Conservation (phyloP, 92 coral and sea anemone species). For the Porites cylindrica region DNA sequence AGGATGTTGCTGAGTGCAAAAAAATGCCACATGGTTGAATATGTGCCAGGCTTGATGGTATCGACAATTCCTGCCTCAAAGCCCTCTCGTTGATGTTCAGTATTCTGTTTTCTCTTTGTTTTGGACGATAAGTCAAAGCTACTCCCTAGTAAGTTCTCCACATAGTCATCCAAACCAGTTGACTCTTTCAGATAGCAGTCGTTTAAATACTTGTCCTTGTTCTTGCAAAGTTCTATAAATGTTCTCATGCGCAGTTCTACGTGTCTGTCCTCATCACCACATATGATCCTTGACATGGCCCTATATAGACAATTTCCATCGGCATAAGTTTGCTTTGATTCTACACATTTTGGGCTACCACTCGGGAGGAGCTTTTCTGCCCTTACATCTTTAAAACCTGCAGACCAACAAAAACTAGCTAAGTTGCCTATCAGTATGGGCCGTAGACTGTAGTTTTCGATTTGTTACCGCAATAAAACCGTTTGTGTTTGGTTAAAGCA, state of each 20-base stretch:
- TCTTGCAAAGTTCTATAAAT: conserved; percentile 73
- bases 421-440: too few species aligned
- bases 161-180: conserved; percentile 62
- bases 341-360: conserved; percentile 61
- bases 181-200: conserved; percentile 54
- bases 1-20: conserved; percentile 68
- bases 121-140: conserved; percentile 66
- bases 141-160: conserved; percentile 53
- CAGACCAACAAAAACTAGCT: neutral
- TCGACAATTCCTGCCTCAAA: conserved; percentile 62
- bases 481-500: too few species aligned
- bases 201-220: conserved; percentile 58
- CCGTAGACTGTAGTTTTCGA: too few species aligned
- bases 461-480: too few species aligned
- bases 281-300: conserved; percentile 71
- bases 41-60: conserved; percentile 72
- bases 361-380: conserved; percentile 54
- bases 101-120: conserved; percentile 33
- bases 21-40: conserved; percentile 76
- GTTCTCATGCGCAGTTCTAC: conserved; percentile 71
- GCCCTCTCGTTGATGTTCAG: conserved; percentile 51
- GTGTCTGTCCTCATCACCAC: conserved; percentile 65
- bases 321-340: conserved; percentile 68
- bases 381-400: conserved; percentile 59
- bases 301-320: conserved; percentile 73